These are phyloP conservation scores for Numida meleagris DNA, from an alignment of 2,113 vertebrate genomes.

Conservation along the genomic window DNA sequence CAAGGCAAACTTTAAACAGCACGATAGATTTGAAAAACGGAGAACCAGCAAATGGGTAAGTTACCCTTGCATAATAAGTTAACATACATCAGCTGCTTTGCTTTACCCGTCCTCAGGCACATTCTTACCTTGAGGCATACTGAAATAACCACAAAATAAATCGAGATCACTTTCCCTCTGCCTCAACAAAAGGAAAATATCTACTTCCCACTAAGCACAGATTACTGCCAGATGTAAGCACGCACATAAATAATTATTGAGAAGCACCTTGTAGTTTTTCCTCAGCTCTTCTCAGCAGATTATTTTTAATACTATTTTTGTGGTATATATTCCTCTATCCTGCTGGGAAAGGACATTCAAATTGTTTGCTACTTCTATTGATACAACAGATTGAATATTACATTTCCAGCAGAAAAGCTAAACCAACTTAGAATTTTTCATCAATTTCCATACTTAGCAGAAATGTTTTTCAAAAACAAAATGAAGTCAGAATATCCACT, in stretches of 20 bases:
- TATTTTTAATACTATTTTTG: background rate
- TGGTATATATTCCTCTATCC: background rate
- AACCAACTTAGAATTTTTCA: background rate
- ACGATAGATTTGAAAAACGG: background rate
- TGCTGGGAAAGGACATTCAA: background rate
- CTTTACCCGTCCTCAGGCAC: background rate
- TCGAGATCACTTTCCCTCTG: background rate
- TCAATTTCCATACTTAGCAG: background rate
- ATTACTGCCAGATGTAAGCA: background rate
- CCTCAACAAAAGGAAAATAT: background rate
- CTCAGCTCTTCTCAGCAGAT: background rate
- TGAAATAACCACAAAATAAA: conserved; percentile 23
- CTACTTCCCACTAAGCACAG: background rate
- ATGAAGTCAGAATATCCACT: background rate
- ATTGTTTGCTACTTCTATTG: background rate
- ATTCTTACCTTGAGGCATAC: background rate
- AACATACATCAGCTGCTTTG: background rate
- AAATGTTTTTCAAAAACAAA: background rate
- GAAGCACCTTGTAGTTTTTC: background rate
- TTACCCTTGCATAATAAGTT: background rate
- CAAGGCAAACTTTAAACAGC: conserved; percentile 15
- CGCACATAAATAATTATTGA: background rate
- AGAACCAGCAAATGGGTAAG: background rate
- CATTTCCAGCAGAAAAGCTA: background rate
- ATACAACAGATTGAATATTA: background rate